These are phyloP conservation scores for Pteropus alecto DNA, from an alignment of 2,113 vertebrate species.

Conservation along the genomic window DNA sequence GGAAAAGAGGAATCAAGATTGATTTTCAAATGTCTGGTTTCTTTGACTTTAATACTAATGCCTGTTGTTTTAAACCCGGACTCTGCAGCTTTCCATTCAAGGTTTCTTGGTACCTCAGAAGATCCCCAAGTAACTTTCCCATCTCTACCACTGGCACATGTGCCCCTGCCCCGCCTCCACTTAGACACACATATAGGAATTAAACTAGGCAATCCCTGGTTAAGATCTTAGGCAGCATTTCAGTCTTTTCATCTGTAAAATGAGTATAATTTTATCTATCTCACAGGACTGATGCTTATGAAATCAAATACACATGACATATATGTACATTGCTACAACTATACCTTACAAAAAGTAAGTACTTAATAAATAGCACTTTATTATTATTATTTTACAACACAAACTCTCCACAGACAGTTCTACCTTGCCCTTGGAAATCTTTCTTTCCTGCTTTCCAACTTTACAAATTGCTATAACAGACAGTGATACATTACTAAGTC, in stretches of 20 bases:
- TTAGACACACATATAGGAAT: background rate
- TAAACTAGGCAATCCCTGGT: background rate
- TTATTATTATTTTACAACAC: background rate
- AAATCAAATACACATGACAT: background rate
- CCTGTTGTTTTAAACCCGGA: background rate
- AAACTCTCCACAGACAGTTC: background rate
- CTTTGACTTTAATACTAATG: background rate
- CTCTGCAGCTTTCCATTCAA: background rate
- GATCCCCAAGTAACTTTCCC: background rate
- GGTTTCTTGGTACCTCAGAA: background rate
- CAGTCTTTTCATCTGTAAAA: background rate
- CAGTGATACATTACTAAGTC: background rate
- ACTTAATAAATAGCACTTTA: background rate
- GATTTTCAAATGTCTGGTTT: background rate
- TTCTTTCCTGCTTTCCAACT: background rate
- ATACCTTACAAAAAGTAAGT: background rate
- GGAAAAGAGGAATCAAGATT: background rate
- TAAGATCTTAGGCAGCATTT: background rate
- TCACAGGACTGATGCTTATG: background rate
- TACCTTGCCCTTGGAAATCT: background rate
- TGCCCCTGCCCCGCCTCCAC: rapidly evolving
- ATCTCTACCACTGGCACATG: rapidly evolving
- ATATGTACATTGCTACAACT: background rate
- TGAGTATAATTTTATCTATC: background rate
- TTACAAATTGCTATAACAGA: background rate